Evolutionary conservation across 2,797 vertebrate species (phyloP).

Genomic region (Sebastes itinus): DNA sequence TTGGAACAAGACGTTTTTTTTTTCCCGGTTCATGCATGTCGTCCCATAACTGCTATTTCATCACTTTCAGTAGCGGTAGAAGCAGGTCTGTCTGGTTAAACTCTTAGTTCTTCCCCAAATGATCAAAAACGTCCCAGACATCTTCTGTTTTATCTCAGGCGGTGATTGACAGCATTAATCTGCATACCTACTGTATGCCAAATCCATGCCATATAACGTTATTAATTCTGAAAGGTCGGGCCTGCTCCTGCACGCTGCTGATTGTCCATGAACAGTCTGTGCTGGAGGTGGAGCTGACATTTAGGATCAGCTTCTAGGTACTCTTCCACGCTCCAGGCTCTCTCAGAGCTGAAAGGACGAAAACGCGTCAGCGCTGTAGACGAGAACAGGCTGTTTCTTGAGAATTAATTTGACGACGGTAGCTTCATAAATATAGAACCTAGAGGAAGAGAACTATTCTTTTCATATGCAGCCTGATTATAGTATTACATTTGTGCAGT

Average conservation of each 20-base stretch:
- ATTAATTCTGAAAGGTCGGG: conserved; percentile 51
- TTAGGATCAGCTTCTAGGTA: conserved; percentile 1
- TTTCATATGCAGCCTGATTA: background rate
- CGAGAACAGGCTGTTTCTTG: background rate
- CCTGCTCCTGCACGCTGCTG: conserved; percentile 50
- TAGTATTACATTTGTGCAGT: background rate
- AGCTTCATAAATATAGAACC: background rate
- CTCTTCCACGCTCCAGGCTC: conserved; percentile 30
- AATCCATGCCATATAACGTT: background rate
- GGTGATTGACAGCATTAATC: background rate
- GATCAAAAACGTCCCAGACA: background rate
- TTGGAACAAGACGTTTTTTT: background rate
- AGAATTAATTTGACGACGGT: background rate
- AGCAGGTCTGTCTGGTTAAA: background rate
- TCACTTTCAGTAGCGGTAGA: background rate
- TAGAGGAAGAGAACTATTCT: background rate
- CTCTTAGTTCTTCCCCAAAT: background rate
- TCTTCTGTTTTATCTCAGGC: background rate
- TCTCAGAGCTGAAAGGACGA: background rate
- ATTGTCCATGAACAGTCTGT: background rate
- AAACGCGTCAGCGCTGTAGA: background rate
- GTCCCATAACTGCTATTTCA: background rate
- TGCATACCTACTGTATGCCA: background rate
- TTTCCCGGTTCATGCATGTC: no score
- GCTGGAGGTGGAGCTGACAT: conserved; percentile 50